A percentile compares a stretch with the other conserved stretches of the same genome.
phyloP scores from a whole-genome alignment of 2,797 vertebrate genomes.

The Nasua narica region DNA sequence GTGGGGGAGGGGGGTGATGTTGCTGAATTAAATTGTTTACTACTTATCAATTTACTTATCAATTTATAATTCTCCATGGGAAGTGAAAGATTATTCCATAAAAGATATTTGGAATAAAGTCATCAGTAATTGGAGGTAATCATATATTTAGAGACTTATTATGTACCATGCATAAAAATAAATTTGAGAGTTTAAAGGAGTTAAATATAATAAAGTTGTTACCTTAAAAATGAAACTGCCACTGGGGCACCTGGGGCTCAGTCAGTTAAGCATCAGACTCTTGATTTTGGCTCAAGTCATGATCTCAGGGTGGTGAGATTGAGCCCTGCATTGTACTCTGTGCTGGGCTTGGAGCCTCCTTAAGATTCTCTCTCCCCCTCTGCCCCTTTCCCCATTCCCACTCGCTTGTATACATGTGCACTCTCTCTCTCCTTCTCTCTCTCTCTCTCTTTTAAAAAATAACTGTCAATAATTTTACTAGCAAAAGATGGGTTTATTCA shows the following conservation, averaged over 20 bases:
- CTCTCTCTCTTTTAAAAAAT: neutral
- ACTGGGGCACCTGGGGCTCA: neutral
- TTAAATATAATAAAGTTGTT: neutral
- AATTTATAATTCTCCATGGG: neutral
- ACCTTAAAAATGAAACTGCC: neutral
- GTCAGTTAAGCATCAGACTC: neutral
- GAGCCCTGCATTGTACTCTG: neutral
- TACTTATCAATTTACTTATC: neutral
- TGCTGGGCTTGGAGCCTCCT: neutral
- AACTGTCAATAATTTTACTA: neutral
- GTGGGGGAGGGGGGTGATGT: neutral
- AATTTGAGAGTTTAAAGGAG: neutral
- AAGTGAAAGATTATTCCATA: neutral
- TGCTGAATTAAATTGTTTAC: neutral
- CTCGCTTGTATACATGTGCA: neutral
- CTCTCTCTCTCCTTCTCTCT: too few species aligned
- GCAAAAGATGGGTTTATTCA: neutral
- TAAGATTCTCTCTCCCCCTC: neutral
- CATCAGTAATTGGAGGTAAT: neutral
- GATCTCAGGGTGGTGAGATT: neutral
- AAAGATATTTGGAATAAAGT: constrained; percentile 1
- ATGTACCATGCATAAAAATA: neutral
- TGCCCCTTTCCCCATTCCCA: neutral
- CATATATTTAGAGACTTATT: neutral
- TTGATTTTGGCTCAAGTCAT: neutral